Evolutionary conservation across 1,140 invertebrate genomes (phyloP).

Genomic region (Ectropis grisescens): DNA sequence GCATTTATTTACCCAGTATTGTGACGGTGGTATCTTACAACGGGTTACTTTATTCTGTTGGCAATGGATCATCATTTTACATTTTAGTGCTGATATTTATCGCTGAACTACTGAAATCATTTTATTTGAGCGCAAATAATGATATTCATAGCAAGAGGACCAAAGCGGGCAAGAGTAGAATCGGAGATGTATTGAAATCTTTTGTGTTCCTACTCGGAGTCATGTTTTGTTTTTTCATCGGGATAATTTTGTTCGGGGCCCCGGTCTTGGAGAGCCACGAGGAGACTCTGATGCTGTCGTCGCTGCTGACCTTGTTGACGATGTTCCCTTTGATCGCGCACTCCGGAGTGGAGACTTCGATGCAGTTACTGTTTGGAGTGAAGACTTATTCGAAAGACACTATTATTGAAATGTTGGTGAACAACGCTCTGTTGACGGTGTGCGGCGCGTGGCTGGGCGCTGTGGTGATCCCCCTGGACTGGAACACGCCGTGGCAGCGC

Average conservation of each 20-base stretch:
- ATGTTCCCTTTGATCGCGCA: slow-evolving; percentile 76
- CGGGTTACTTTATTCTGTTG: slow-evolving; percentile 54
- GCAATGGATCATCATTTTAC: slow-evolving; percentile 51
- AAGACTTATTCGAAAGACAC: slow-evolving; percentile 62
- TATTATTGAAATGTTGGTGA: slow-evolving; percentile 71
- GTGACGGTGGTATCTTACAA: slow-evolving; percentile 54
- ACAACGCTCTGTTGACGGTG: slow-evolving; percentile 74
- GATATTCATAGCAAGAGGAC: slow-evolving; percentile 33
- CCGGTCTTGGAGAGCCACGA: slow-evolving; percentile 75
- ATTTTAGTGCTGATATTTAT: slow-evolving; percentile 48
- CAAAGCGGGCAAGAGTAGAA: slow-evolving; percentile 34
- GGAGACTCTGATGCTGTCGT: slow-evolving; percentile 80
- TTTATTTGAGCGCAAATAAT: slow-evolving; percentile 38
- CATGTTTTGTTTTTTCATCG: slow-evolving; percentile 69
- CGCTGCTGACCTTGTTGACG: slow-evolving; percentile 76
- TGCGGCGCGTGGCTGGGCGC: slow-evolving; percentile 91
- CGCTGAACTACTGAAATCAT: slow-evolving; percentile 49
- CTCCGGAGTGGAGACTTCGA: slow-evolving; percentile 70
- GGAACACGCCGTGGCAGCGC: slow-evolving; percentile 90
- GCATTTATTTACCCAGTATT: slow-evolving; percentile 59
- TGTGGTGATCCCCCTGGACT: slow-evolving; percentile 90
- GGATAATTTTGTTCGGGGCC: slow-evolving; percentile 83
- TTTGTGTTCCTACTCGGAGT: slow-evolving; percentile 41
- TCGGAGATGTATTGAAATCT: slow-evolving; percentile 39
- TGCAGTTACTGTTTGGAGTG: slow-evolving; percentile 69